These are phyloP conservation scores for Helicoverpa armigera DNA, from an alignment of 1,140 invertebrate genomes.

Conservation along the genomic window DNA sequence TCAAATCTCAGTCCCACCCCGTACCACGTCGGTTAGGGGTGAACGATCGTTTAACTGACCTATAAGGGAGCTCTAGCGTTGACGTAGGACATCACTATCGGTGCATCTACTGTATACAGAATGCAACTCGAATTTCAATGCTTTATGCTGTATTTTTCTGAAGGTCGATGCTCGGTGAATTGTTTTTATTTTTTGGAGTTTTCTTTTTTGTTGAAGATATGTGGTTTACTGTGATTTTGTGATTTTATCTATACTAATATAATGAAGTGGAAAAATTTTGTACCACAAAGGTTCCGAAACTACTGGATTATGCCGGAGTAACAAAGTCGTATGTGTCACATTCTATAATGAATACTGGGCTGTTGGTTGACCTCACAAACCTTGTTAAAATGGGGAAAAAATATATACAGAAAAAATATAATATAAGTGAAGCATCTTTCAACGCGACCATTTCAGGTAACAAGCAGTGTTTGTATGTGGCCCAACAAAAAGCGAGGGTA, in stretches of 20 bases:
- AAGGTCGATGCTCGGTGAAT: conserved; percentile 49
- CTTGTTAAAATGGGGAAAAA: background rate
- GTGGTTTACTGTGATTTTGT: too few relatives aligned
- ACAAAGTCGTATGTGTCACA: too few relatives aligned
- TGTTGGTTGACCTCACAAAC: background rate
- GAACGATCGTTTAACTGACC: conserved; percentile 70
- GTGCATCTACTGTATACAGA: conserved; percentile 52
- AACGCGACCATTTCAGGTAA: conserved; percentile 47
- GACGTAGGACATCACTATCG: conserved; percentile 51
- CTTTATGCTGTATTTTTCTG: conserved; percentile 58
- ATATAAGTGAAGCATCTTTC: conserved; percentile 39
- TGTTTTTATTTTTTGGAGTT: conserved; percentile 21
- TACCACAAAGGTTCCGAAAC: too few relatives aligned
- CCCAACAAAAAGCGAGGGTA: conserved; percentile 41
- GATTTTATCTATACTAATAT: too few relatives aligned
- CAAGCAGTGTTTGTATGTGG: conserved; percentile 47
- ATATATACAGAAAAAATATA: conserved; percentile 18
- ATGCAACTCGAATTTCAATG: conserved; percentile 59
- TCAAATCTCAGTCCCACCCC: conserved; percentile 68
- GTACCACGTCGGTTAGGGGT: conserved; percentile 62
- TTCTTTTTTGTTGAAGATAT: background rate
- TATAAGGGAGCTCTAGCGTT: conserved; percentile 49
- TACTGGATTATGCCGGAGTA: too few relatives aligned
- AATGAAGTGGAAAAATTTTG: too few relatives aligned
- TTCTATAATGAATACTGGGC: too few relatives aligned